phyloP scores from a whole-genome alignment of 2,113 vertebrate species.

The Nannospalax galili region DNA sequence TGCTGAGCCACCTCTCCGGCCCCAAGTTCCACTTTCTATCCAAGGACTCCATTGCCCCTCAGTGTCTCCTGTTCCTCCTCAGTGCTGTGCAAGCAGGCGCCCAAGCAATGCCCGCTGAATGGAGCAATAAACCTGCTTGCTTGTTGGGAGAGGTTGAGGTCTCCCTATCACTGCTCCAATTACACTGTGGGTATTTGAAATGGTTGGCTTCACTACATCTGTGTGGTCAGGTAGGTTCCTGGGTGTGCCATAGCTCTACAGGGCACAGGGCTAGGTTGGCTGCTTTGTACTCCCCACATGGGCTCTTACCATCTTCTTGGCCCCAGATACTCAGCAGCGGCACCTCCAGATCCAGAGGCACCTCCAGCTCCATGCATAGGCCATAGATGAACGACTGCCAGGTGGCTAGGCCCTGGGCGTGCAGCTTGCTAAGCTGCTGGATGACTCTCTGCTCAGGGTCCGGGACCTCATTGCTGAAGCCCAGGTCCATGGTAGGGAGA shows the following conservation, averaged over 20 bases:
- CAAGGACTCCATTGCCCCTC: background rate
- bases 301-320: conserved; percentile 75
- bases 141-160: background rate
- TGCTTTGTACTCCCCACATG: fast-evolving
- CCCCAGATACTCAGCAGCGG: conserved; percentile 86
- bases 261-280: background rate
- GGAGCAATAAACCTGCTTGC: background rate
- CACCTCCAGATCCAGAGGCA: conserved; percentile 90
- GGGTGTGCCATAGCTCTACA: background rate
- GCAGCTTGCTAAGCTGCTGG: conserved; percentile 83
- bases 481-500: conserved; percentile 61
- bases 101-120: background rate
- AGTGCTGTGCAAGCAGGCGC: background rate
- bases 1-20: no score
- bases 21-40: background rate
- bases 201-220: no score
- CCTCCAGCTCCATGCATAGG: conserved; percentile 86
- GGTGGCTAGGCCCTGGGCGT: conserved; percentile 5
- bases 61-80: background rate
- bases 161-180: background rate
- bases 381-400: conserved; percentile 87
- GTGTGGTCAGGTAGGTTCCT: background rate
- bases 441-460: conserved; percentile 40
- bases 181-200: background rate
- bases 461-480: fast-evolving